phyloP scores from a whole-genome alignment of 2,797 vertebrate genomes.

The Okamejei kenojei region DNA sequence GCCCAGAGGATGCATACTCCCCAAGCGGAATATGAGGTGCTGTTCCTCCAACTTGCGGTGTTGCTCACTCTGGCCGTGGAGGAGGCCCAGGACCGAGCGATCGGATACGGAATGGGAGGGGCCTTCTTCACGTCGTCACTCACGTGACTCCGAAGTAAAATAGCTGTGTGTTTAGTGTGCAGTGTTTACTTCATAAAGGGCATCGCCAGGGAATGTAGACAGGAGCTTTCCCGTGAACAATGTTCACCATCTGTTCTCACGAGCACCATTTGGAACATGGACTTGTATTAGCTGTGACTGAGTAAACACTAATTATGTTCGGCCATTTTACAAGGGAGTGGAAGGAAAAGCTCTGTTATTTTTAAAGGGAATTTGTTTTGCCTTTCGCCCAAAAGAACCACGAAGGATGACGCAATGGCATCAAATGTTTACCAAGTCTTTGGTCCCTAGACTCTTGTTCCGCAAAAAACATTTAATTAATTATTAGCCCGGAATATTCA shows the following conservation, averaged over 20 bases:
- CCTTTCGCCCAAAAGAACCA: background rate
- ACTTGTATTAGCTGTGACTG: background rate
- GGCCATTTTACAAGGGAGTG: background rate
- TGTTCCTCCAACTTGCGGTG: too few relatives aligned
- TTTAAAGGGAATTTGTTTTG: background rate
- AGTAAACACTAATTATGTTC: background rate
- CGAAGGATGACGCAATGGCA: background rate
- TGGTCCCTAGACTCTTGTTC: background rate
- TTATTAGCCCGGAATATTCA: background rate
- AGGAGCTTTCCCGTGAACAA: conserved; percentile 9
- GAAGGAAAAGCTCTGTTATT: background rate
- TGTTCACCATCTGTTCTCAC: background rate
- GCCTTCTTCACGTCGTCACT: too few relatives aligned
- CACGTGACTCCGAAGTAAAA: too few relatives aligned
- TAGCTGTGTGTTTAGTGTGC: background rate
- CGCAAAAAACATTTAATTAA: background rate
- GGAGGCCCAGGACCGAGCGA: too few relatives aligned
- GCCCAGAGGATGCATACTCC: too few relatives aligned
- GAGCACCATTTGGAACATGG: background rate
- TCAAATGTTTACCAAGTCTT: background rate
- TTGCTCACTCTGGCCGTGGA: too few relatives aligned
- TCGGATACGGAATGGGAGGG: too few relatives aligned
- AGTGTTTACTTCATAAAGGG: conserved; percentile 32
- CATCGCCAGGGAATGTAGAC: background rate
- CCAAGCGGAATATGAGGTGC: too few relatives aligned